These are phyloP conservation scores for Potorous gilbertii DNA, from an alignment of 2,797 vertebrate genomes.

Conservation along the genomic window DNA sequence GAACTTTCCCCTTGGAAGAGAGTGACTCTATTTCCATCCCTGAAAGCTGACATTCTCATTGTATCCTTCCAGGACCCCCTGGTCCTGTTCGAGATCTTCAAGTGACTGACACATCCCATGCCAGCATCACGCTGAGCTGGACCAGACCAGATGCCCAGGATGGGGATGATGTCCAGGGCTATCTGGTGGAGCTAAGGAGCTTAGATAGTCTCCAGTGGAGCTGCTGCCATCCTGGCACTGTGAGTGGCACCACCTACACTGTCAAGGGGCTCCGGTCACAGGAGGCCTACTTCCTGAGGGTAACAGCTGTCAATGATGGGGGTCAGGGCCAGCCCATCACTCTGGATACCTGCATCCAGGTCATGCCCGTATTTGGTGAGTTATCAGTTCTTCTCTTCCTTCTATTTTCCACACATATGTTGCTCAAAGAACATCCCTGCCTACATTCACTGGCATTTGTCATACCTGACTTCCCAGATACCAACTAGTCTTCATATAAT, in stretches of 20 bases:
- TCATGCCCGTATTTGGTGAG: slow-evolving; percentile 85
- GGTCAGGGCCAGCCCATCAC: slow-evolving; percentile 84
- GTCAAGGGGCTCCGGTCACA: slow-evolving; percentile 87
- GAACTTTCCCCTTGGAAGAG: neutral
- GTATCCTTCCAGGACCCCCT: slow-evolving; percentile 86
- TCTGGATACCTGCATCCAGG: slow-evolving; percentile 82
- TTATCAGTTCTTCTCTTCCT: neutral
- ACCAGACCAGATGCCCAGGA: slow-evolving; percentile 83
- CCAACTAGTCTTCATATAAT: neutral
- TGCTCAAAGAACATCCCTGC: neutral
- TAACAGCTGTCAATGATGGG: slow-evolving; percentile 86
- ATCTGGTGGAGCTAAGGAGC: slow-evolving; percentile 88
- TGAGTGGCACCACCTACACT: slow-evolving; percentile 83
- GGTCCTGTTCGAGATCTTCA: slow-evolving; percentile 88
- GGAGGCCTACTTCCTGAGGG: slow-evolving; percentile 87
- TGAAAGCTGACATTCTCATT: neutral
- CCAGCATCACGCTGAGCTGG: slow-evolving; percentile 89
- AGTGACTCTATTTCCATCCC: neutral
- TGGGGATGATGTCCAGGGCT: slow-evolving; percentile 87
- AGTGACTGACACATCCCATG: slow-evolving; percentile 86
- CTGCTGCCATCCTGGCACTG: slow-evolving; percentile 84
- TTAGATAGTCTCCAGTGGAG: slow-evolving; percentile 86
- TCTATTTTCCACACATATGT: neutral
- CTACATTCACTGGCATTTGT: neutral
- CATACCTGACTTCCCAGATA: neutral